Evolutionary conservation across 1,140 invertebrate species (phyloP), one percentile per base, ranked within the genome.

Genomic region (Pectinophora gossypiella): DNA sequence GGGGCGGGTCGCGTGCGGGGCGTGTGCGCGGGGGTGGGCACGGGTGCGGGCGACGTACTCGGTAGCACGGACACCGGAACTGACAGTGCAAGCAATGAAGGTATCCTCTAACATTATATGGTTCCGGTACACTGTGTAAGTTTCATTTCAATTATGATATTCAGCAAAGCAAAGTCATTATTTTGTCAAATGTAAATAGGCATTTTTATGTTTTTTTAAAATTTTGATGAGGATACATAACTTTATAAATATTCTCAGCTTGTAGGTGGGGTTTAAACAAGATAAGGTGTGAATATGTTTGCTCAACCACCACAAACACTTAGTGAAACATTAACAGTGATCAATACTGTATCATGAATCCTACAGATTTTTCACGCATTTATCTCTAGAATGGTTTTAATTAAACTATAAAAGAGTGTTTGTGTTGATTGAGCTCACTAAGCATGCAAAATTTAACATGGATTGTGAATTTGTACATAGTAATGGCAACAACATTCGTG

Each of bases 81-180:
- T 73, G 78, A 80, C 66, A 79, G 64, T 69, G 72, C 76, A 76
- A 82, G 73, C 79, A 82, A 77, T 70, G 77, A 79, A 76, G 75
- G 79, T 86, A 83, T 76, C 76, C 72, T 80, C 71, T 84, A 87
- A 75, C 76, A 76, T 72, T 69, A 58, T 76, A 74, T 62, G 77
- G 64, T 75, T 73, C 72, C 61, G 65, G 74, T 83, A 74, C 67
- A 77, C 67, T 72, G 83, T 74, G 84, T 87, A 85, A 87, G 81
- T 84, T 73, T 50, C 51, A 76, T 76, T 82, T 76, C 51, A 64
- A 59, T 76, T 85, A 68, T 62, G 53, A 66, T 73, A 61, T 70
- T 67, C 55, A 69, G 68, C 76, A 85, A 85, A 80, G 69, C 72
- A 72, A 72, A 83, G 74, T 80, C 68, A 75, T 74, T 74, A 60